phyloP scores from a whole-genome alignment of 1,140 invertebrate species.

The Andricus grossulariae region DNA sequence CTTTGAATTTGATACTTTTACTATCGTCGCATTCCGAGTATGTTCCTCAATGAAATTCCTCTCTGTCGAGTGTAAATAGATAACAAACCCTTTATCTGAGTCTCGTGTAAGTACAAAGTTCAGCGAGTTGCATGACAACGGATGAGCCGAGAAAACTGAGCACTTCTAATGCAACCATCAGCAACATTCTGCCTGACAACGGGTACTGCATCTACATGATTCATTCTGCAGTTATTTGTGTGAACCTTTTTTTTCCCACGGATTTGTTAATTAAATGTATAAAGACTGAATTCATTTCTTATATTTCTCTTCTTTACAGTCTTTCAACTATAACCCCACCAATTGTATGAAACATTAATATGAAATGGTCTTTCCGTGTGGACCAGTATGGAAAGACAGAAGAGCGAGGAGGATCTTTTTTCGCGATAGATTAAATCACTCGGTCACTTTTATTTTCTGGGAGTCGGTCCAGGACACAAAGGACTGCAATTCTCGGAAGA shows the following conservation, averaged over 20 bases:
- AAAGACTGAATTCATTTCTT: no score
- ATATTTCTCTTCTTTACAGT: no score
- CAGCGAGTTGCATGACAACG: constrained; percentile 42
- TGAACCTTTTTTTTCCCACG: constrained; percentile 12
- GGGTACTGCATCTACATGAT: not conserved
- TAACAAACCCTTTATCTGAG: constrained; percentile 42
- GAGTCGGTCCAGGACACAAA: constrained; percentile 65
- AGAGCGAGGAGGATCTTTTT: constrained; percentile 1
- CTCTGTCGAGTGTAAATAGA: constrained; percentile 41
- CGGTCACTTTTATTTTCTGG: constrained; percentile 67
- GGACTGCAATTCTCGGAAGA: constrained; percentile 66
- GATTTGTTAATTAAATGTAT: not conserved
- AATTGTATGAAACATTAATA: no score
- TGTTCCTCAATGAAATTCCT: constrained; percentile 41
- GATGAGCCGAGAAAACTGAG: constrained; percentile 24
- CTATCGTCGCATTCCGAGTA: constrained; percentile 29
- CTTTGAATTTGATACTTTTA: constrained; percentile 12
- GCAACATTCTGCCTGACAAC: not conserved
- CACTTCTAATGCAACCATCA: constrained; percentile 3
- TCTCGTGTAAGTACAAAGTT: constrained; percentile 47
- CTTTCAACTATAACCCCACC: no score
- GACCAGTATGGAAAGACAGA: constrained; percentile 10
- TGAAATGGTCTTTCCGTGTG: not conserved
- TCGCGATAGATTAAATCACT: constrained; percentile 63
- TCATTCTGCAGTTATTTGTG: constrained; percentile 16